Conservation (phyloP, 2,113 vertebrate genomes). For the Cyprinodon variegatus region DNA sequence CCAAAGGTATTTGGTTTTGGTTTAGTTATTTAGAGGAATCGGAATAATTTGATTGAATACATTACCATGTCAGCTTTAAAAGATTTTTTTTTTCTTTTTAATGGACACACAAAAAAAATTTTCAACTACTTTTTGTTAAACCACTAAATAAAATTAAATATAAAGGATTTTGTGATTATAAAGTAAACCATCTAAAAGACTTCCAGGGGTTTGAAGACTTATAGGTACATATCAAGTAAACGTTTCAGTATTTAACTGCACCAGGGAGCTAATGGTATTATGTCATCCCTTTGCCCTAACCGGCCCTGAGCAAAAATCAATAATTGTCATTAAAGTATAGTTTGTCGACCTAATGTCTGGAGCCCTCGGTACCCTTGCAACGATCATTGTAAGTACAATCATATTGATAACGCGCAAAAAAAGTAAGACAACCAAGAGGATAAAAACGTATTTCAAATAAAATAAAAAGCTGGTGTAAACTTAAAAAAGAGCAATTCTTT, state of each 20-base stretch:
- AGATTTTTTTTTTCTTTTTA: too few species aligned
- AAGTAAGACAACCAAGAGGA: background rate
- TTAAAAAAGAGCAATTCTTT: background rate
- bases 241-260: conserved; percentile 44
- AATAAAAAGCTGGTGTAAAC: background rate
- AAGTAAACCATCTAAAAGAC: background rate
- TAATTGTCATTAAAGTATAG: conserved; percentile 55
- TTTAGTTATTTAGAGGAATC: too few species aligned
- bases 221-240: conserved; percentile 18
- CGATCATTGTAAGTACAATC: conserved; percentile 1
- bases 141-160: background rate
- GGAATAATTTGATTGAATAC: too few species aligned
- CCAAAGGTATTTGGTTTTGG: too few species aligned
- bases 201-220: background rate
- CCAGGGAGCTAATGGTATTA: conserved; percentile 48
- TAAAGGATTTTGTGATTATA: background rate
- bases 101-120: too few species aligned
- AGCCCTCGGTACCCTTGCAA: conserved; percentile 11
- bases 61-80: too few species aligned
- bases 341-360: conserved; percentile 50
- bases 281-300: conserved; percentile 54
- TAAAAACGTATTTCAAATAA: background rate
- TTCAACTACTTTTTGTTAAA: too few species aligned
- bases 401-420: conserved; percentile 4
- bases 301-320: conserved; percentile 43